Evolutionary conservation across 2,888 invertebrate species (phyloP).

Genomic region (Ophion ventricosus): DNA sequence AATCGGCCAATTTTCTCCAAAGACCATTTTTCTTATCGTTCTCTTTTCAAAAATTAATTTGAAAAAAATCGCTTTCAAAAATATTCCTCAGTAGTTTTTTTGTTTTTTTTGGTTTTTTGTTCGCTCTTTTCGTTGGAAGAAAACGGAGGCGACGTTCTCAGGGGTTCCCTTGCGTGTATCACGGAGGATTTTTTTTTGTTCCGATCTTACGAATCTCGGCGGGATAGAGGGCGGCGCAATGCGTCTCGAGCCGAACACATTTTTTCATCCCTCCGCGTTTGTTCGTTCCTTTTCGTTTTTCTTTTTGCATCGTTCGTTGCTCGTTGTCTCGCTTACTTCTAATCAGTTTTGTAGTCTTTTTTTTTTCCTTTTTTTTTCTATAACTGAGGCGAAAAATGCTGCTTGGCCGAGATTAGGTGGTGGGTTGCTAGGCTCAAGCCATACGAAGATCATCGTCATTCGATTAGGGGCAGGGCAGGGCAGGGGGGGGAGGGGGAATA

Average conservation of each 20-base stretch:
- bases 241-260: slow-evolving; percentile 29
- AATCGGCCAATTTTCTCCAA: too few relatives aligned
- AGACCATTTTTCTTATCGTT: too few relatives aligned
- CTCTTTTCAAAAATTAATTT: background rate
- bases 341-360: slow-evolving; percentile 4
- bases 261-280: slow-evolving; percentile 36
- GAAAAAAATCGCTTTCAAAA: background rate
- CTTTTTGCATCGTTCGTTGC: background rate
- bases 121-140: background rate
- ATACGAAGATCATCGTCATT: slow-evolving; percentile 50
- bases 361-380: slow-evolving; percentile 27
- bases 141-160: background rate
- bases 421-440: slow-evolving; percentile 59
- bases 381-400: slow-evolving; percentile 53
- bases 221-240: background rate
- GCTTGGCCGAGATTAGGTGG: slow-evolving; percentile 59
- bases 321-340: slow-evolving; percentile 14
- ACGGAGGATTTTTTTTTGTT: too few relatives aligned
- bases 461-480: slow-evolving; percentile 54
- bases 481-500: slow-evolving; percentile 69
- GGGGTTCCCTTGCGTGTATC: background rate
- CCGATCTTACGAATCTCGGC: background rate
- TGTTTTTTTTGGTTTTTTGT: background rate
- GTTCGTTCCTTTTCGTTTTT: background rate
- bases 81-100: background rate